Evolutionary conservation across 1,140 invertebrate species (phyloP).

Genomic region (Penaeus indicus): DNA sequence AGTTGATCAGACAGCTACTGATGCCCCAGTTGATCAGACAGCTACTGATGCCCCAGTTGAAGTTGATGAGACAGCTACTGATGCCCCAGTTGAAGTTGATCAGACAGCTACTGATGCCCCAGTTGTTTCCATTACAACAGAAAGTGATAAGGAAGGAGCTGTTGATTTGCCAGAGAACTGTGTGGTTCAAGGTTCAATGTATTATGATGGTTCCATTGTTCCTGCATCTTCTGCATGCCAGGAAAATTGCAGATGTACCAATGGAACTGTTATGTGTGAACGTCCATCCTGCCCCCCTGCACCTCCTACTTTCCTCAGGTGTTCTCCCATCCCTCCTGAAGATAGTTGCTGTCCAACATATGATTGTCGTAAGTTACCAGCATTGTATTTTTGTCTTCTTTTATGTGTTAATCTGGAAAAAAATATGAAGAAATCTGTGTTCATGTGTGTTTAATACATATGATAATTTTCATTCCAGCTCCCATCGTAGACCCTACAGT

Average conservation of each 20-base stretch:
- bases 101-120: constrained; percentile 8
- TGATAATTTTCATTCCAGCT: neutral
- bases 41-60: no score
- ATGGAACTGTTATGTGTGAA: constrained; percentile 58
- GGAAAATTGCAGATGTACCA: constrained; percentile 54
- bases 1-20: neutral
- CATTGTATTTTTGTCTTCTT: neutral
- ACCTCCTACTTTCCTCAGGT: constrained; percentile 54
- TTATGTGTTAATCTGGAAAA: no score
- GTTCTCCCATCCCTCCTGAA: constrained; percentile 49
- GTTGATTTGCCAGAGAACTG: constrained; percentile 30
- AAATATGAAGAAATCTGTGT: no score
- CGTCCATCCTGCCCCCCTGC: constrained; percentile 50
- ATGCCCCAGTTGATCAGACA: neutral
- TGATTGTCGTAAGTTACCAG: constrained; percentile 53
- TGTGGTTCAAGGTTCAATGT: constrained; percentile 40
- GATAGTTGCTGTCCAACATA: constrained; percentile 64
- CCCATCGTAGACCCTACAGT: constrained; percentile 4
- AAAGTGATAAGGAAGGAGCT: constrained; percentile 1
- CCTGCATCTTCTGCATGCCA: constrained; percentile 48
- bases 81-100: neutral
- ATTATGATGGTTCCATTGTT: constrained; percentile 47
- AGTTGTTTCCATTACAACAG: neutral
- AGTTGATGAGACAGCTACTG: neutral
- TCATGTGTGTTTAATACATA: no score